A percentile compares a stretch with the other conserved stretches of the same genome.
Evolutionary conservation across 2,113 vertebrate genomes (phyloP).

Genomic region (Grammomys dolichurus): DNA sequence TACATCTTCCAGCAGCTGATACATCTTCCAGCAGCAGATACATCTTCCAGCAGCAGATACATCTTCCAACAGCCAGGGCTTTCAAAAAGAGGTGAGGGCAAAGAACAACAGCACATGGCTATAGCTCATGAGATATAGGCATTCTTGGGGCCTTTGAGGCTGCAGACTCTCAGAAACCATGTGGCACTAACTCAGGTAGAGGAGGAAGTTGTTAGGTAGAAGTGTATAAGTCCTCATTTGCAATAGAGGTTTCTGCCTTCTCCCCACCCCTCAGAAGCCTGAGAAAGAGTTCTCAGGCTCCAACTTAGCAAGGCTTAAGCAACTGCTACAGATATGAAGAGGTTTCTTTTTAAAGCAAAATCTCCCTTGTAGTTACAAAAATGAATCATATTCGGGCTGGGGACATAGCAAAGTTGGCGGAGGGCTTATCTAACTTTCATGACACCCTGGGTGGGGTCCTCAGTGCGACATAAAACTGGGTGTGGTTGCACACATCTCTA

Average conservation of each 20-base stretch:
- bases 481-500: no score
- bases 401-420: not conserved
- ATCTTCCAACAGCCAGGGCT: not conserved
- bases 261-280: not conserved
- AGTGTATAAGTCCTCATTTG: not conserved
- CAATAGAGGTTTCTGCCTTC: not conserved
- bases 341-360: conserved; percentile 12
- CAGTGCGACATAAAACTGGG: not conserved
- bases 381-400: not conserved
- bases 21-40: no score
- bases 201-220: not conserved
- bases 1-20: no score
- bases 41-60: no score
- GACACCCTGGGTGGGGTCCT: not conserved
- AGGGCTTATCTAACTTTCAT: not conserved
- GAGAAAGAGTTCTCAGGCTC: not conserved
- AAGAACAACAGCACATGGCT: rapidly evolving
- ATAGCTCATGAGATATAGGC: not conserved
- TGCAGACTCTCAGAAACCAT: not conserved
- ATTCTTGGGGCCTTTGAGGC: not conserved
- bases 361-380: not conserved
- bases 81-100: not conserved
- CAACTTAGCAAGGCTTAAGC: not conserved
- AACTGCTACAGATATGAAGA: not conserved
- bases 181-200: not conserved